Percentiles rank a stretch among this genome's conserved stretches.
These are phyloP conservation scores for Ictidomys tridecemlineatus DNA, from an alignment of 2,113 vertebrate genomes.

Conservation along the genomic window DNA sequence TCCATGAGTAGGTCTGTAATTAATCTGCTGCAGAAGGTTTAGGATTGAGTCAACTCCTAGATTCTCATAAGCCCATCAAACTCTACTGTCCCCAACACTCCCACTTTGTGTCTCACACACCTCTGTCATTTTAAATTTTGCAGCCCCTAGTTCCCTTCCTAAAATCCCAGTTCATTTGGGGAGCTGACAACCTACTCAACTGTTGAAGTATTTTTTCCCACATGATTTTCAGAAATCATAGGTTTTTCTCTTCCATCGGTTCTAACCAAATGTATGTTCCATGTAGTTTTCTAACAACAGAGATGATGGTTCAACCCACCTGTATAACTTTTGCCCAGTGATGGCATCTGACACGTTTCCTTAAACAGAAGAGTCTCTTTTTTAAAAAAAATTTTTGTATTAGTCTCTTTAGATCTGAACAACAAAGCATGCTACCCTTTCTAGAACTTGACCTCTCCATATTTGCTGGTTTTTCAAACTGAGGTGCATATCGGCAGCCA, in stretches of 20 bases:
- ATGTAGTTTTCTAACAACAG: background rate
- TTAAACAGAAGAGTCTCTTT: background rate
- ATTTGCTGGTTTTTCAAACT: background rate
- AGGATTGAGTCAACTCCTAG: background rate
- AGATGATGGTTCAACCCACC: background rate
- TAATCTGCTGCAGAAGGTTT: background rate
- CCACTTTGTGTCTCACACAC: fast-evolving
- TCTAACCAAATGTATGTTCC: background rate
- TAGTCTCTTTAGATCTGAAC: too few relatives aligned
- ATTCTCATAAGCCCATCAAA: background rate
- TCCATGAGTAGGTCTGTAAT: background rate
- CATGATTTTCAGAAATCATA: background rate
- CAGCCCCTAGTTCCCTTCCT: background rate
- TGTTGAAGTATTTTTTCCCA: background rate
- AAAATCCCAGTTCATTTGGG: background rate
- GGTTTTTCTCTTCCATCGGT: background rate
- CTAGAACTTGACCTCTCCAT: background rate
- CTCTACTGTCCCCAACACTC: background rate
- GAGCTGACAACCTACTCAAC: background rate
- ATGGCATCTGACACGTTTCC: background rate
- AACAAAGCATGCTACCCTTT: background rate
- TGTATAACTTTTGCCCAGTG: background rate
- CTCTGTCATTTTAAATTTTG: background rate
- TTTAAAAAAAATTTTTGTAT: too few relatives aligned
- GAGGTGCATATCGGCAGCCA: fast-evolving